Percentiles rank a stretch among this genome's conserved stretches.
phyloP scores from a whole-genome alignment of 2,888 invertebrate species.

The Oscheius sp. region DNA sequence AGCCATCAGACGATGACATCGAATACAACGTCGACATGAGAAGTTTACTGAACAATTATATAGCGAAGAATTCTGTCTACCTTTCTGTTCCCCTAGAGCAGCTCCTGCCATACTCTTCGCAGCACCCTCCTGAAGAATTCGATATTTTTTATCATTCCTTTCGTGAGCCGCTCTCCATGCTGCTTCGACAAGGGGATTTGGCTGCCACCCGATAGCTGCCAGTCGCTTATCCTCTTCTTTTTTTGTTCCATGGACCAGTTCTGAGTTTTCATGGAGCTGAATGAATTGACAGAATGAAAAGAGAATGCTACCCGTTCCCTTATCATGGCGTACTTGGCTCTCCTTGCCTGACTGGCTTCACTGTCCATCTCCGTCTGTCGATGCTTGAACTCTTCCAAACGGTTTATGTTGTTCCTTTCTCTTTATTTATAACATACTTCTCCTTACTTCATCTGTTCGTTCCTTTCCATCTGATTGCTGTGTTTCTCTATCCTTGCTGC shows the following conservation, averaged over 20 bases:
- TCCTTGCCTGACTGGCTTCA: conserved; percentile 38
- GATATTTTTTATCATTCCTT: conserved; percentile 50
- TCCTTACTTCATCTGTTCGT: conserved; percentile 37
- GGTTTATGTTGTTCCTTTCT: conserved; percentile 48
- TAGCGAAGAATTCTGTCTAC: neutral
- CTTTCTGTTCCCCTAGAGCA: conserved; percentile 29
- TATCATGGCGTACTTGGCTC: conserved; percentile 41
- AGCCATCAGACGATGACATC: neutral
- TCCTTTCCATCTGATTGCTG: conserved; percentile 53
- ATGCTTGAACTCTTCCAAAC: conserved; percentile 57
- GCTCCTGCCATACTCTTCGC: conserved; percentile 44
- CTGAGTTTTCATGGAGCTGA: conserved; percentile 45
- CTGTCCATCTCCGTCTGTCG: conserved; percentile 48
- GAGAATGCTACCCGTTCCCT: conserved; percentile 31
- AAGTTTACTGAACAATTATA: neutral
- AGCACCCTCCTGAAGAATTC: conserved; percentile 45
- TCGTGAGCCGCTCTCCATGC: conserved; percentile 57
- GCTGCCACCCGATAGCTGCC: neutral
- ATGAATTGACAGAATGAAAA: neutral
- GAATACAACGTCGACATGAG: neutral
- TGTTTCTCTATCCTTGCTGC: conserved; percentile 44
- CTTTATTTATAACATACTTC: neutral
- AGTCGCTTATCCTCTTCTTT: conserved; percentile 28
- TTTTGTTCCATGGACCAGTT: conserved; percentile 38
- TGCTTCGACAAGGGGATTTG: conserved; percentile 37